These are phyloP conservation scores for Istiophorus platypterus DNA, from an alignment of 2,113 vertebrate species.

Conservation along the genomic window DNA sequence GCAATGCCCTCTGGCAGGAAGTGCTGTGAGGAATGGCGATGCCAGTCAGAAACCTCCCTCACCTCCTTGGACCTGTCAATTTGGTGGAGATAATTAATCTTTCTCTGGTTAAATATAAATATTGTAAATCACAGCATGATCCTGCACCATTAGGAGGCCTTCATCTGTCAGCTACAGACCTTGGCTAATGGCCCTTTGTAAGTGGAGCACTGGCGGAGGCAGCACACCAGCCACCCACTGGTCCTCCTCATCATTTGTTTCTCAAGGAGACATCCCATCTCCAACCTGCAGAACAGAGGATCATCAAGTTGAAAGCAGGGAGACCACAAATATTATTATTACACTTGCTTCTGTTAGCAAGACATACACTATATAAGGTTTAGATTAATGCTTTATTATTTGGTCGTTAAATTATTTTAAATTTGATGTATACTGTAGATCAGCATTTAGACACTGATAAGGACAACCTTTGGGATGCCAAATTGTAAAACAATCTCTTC, in stretches of 20 bases:
- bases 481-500: neutral
- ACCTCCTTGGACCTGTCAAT: slow-evolving; percentile 78
- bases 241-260: slow-evolving; percentile 67
- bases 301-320: slow-evolving; percentile 14
- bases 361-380: neutral
- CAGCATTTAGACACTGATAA: neutral
- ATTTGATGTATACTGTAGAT: neutral
- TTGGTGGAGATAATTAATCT: slow-evolving; percentile 80
- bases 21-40: slow-evolving; percentile 70
- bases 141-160: slow-evolving; percentile 70
- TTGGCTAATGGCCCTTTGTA: slow-evolving; percentile 78
- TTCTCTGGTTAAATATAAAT: slow-evolving; percentile 82
- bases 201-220: slow-evolving; percentile 60
- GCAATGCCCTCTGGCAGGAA: slow-evolving; percentile 67
- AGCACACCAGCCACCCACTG: slow-evolving; percentile 59
- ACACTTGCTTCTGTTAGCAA: neutral
- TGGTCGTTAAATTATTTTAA: neutral
- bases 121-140: slow-evolving; percentile 83
- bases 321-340: slow-evolving; percentile 1
- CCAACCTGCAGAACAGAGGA: slow-evolving; percentile 23
- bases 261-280: slow-evolving; percentile 44
- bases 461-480: neutral
- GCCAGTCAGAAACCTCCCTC: slow-evolving; percentile 73
- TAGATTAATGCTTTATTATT: neutral
- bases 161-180: slow-evolving; percentile 79